Conservation (phyloP, 35 echinoderm and acorn worm species). For the Apostichopus parvimensis region DNA sequence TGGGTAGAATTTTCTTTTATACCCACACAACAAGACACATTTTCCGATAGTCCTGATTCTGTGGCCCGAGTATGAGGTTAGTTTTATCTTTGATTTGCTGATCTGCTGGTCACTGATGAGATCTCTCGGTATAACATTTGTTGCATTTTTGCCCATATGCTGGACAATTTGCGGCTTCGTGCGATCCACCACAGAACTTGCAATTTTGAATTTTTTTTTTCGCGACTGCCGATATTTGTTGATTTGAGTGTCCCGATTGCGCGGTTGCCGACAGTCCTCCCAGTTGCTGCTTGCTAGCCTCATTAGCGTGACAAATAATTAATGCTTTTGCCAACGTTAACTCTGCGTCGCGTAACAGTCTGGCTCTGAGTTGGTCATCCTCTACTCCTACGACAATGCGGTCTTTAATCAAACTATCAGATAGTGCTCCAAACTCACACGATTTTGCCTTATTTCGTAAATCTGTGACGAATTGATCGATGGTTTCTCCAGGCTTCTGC, state of each 20-base stretch:
- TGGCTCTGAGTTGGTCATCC: slow-evolving; percentile 18
- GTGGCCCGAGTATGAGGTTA: not conserved
- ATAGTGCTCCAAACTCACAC: not conserved
- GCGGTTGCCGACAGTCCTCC: not conserved
- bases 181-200: slow-evolving; percentile 27
- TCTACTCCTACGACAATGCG: slow-evolving; percentile 46
- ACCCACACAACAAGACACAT: not conserved
- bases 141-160: slow-evolving; percentile 47
- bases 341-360: slow-evolving; percentile 25
- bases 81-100: not conserved
- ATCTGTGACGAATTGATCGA: not conserved
- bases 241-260: too few species aligned
- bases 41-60: not conserved
- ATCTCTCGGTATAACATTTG: slow-evolving; percentile 10
- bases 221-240: too few species aligned
- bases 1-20: not conserved
- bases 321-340: slow-evolving; percentile 55
- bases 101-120: not conserved
- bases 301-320: slow-evolving; percentile 52
- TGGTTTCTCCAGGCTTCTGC: not conserved
- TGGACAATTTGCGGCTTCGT: slow-evolving; percentile 1
- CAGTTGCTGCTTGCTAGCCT: slow-evolving; percentile 36
- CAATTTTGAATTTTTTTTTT: slow-evolving; percentile 8
- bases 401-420: slow-evolving; percentile 53
- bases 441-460: not conserved